These are phyloP conservation scores for Tyria jacobaeae DNA, from an alignment of 2,888 invertebrate genomes.

Conservation along the genomic window DNA sequence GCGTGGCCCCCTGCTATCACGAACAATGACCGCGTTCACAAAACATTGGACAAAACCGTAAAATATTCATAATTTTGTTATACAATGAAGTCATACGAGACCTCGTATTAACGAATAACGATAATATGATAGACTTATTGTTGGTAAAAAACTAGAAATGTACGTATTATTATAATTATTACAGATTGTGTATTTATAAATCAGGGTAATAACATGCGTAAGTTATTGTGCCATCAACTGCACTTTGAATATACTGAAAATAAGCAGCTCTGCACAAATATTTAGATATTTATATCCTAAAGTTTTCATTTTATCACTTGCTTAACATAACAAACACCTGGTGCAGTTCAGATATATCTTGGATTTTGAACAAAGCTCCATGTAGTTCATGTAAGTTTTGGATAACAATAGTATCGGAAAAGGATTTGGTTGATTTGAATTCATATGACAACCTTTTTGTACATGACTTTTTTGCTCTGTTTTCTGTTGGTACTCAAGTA, in stretches of 20 bases:
- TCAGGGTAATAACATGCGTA: constrained; percentile 33
- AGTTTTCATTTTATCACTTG: constrained; percentile 22
- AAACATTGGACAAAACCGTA: constrained; percentile 69
- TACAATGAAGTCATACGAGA: constrained; percentile 60
- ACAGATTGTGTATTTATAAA: not conserved
- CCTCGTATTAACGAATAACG: constrained; percentile 47
- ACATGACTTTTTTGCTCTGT: too few species aligned
- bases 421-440: not conserved
- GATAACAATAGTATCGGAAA: not conserved
- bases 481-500: too few species aligned
- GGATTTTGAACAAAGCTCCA: not conserved
- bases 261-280: constrained; percentile 20
- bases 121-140: constrained; percentile 40
- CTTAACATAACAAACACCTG: constrained; percentile 22
- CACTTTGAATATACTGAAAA: constrained; percentile 32
- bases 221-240: constrained; percentile 29
- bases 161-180: constrained; percentile 26
- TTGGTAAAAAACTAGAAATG: constrained; percentile 44
- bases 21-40: constrained; percentile 72
- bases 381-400: not conserved
- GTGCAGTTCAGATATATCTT: constrained; percentile 2
- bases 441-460: too few species aligned
- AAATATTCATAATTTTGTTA: constrained; percentile 74
- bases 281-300: constrained; percentile 5
- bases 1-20: constrained; percentile 51